phyloP scores from a whole-genome alignment of 2,888 invertebrate genomes.

The Notodromas monacha region DNA sequence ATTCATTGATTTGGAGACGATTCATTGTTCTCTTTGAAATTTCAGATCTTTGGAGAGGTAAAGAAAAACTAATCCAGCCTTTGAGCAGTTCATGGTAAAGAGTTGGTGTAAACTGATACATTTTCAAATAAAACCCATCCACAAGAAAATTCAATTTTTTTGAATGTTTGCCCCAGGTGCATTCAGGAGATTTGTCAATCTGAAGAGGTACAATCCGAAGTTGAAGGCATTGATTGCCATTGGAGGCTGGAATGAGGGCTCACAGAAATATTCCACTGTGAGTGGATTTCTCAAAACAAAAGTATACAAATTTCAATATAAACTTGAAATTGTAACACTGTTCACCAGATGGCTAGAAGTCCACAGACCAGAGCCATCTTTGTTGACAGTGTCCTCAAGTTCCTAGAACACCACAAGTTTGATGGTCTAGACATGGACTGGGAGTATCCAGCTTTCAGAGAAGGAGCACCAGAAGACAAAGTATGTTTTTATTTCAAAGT shows the following conservation, averaged over 20 bases:
- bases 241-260: conserved; percentile 12
- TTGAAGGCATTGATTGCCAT: neutral
- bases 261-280: conserved; percentile 22
- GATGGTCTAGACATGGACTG: conserved; percentile 39
- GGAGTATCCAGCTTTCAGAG: conserved; percentile 25
- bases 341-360: conserved; percentile 15
- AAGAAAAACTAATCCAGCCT: too few relatives aligned
- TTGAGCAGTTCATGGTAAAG: too few relatives aligned
- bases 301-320: too few relatives aligned
- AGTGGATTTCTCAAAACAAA: conserved; percentile 4
- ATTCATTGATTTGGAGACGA: too few relatives aligned
- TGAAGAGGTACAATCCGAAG: conserved; percentile 12
- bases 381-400: conserved; percentile 22
- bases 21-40: too few relatives aligned
- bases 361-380: conserved; percentile 19
- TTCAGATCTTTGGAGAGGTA: too few relatives aligned
- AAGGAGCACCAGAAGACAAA: conserved; percentile 11
- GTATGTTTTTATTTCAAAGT: conserved; percentile 7
- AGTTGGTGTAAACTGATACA: too few relatives aligned
- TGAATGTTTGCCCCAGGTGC: conserved; percentile 13
- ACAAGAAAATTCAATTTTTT: neutral
- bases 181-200: conserved; percentile 14
- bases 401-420: conserved; percentile 24
- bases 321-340: neutral
- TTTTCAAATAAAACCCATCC: too few relatives aligned